Evolutionary conservation across 2,797 vertebrate genomes (phyloP), one percentile per base, ranked within the genome.

Genomic region (Pipistrellus nathusii): DNA sequence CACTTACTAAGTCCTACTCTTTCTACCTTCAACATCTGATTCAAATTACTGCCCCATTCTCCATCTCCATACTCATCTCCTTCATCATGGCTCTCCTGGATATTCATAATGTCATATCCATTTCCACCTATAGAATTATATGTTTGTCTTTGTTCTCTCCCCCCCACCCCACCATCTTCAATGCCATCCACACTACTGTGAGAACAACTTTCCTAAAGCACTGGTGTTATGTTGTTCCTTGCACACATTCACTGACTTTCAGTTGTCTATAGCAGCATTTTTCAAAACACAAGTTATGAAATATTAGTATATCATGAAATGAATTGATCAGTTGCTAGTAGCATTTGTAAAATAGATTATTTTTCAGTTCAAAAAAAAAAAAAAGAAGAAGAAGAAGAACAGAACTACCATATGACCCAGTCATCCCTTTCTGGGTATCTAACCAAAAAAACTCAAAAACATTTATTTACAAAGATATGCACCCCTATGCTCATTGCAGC

Each of bases 11-110:
- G 20, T 88, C 59, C 18, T 48, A 21, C 6, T 75, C 2, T 84
- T 95, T 87, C 44, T 90, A 12, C 53, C 41, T 66, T 84, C 32
- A 85, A 25, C 13, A 82, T 91, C 72, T 83, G 35, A 25, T 44
- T 86, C 41, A 86, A 62, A 92, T 89, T 76, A 48, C 30, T 93
- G 25, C 21, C 5, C 25, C 1, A 18, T 17, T 92, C 84, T 81
- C 25, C 14, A 72, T 8, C 18, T 82, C 30, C 35, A 51, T 48
- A 85, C 6, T 85, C 32, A 89, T 92, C 35, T 18, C 44, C 53
- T 88, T 87, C 41, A 76, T 77, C 21, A 83, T 81, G 32, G 94
- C 14, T 73, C 38, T 11, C 64, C 35, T 83, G 81, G 8, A 25
- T 73, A 77, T 68, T 88, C 90, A 27, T 66, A 85, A 38, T 62